Evolutionary conservation across 2,797 vertebrate genomes (phyloP).

Genomic region (Hydrolagus colliei): DNA sequence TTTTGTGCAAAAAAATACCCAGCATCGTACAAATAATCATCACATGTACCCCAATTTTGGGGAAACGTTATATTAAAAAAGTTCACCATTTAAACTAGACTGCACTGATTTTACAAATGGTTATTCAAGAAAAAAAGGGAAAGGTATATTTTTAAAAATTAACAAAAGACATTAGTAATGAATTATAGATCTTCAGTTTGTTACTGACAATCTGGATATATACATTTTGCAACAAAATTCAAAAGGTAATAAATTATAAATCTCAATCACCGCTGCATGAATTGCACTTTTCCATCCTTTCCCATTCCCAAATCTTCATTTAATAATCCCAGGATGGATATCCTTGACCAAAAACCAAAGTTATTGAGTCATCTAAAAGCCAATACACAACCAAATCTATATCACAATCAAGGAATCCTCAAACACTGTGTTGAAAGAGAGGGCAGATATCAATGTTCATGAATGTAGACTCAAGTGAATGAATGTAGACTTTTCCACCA

Average conservation of each 20-base stretch:
- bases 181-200: neutral
- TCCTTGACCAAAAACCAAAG: neutral
- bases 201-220: neutral
- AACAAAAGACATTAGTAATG: neutral
- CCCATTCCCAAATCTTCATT: neutral
- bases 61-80: constrained; percentile 4
- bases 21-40: constrained; percentile 20
- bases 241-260: neutral
- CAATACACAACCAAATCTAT: no score
- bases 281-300: neutral
- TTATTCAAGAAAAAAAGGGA: neutral
- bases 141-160: neutral
- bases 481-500: neutral
- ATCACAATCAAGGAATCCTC: neutral
- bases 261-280: neutral
- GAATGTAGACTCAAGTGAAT: neutral
- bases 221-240: constrained; percentile 4
- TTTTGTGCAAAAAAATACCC: constrained; percentile 6
- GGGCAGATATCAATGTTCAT: neutral
- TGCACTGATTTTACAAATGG: constrained; percentile 6
- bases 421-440: neutral
- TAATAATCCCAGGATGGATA: neutral
- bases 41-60: constrained; percentile 11
- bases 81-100: neutral
- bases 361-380: no score